Percentiles rank a stretch among this genome's conserved stretches.
Evolutionary conservation across 2,797 vertebrate species (phyloP).

Genomic region (Protonibea diacanthus): DNA sequence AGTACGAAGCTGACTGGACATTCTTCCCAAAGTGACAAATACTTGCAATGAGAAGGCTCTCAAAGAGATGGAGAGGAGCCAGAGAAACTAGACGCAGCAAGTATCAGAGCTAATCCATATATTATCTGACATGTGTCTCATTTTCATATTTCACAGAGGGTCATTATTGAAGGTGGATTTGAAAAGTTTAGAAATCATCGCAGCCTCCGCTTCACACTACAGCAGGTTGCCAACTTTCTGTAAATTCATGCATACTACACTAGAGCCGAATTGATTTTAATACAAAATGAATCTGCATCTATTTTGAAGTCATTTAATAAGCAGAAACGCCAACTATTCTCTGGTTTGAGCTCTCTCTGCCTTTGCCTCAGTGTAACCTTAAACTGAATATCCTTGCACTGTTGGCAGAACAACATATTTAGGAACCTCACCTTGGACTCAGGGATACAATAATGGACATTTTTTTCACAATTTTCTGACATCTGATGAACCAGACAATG

Average conservation of each 20-base stretch:
- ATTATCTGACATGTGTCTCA: slow-evolving; percentile 26
- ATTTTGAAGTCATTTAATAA: slow-evolving; percentile 5
- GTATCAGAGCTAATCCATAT: slow-evolving; percentile 45
- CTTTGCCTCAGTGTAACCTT: background rate
- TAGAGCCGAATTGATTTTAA: background rate
- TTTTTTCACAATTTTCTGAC: background rate
- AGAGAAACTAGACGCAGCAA: slow-evolving; percentile 44
- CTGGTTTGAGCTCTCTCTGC: background rate
- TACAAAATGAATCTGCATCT: background rate
- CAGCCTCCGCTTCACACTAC: slow-evolving; percentile 2
- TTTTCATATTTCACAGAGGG: slow-evolving; percentile 42
- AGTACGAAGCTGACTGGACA: slow-evolving; percentile 47
- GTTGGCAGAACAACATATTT: background rate
- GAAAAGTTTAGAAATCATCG: slow-evolving; percentile 39
- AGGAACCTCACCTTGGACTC: background rate
- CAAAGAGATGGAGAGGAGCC: slow-evolving; percentile 37
- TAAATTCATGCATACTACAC: slow-evolving; percentile 8
- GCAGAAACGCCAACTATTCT: background rate
- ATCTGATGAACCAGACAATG: background rate
- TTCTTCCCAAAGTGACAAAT: slow-evolving; percentile 68
- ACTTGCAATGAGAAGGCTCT: slow-evolving; percentile 35
- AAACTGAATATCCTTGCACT: background rate
- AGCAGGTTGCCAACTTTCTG: background rate
- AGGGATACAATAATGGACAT: background rate
- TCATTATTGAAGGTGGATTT: slow-evolving; percentile 25